These are phyloP conservation scores for Eupithecia subumbrata DNA, from an alignment of 2,888 invertebrate species.

Conservation along the genomic window DNA sequence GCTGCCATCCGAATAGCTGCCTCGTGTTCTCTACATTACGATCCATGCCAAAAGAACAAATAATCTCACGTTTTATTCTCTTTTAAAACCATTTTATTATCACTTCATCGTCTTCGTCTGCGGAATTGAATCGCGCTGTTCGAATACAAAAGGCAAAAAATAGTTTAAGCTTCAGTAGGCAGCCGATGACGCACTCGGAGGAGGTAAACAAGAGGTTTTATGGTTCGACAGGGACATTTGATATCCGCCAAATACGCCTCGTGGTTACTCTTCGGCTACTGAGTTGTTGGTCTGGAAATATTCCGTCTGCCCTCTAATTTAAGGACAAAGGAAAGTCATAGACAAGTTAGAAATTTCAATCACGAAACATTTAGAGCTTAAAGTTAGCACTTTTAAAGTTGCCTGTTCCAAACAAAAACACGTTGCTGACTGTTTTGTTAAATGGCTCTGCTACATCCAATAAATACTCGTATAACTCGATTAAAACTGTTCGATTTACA, in stretches of 20 bases:
- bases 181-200: slow-evolving; percentile 50
- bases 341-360: slow-evolving; percentile 26
- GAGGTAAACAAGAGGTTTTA: slow-evolving; percentile 59
- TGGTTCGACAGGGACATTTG: slow-evolving; percentile 49
- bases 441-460: background rate
- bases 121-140: slow-evolving; percentile 16
- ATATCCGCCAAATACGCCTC: slow-evolving; percentile 41
- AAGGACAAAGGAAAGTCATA: slow-evolving; percentile 44
- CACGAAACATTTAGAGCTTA: slow-evolving; percentile 3
- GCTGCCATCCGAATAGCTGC: slow-evolving; percentile 24
- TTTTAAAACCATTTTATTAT: slow-evolving; percentile 25
- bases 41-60: slow-evolving; percentile 9
- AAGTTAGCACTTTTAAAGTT: background rate
- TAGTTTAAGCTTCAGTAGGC: slow-evolving; percentile 32
- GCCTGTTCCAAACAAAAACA: background rate
- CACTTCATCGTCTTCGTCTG: slow-evolving; percentile 23
- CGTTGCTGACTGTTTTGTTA: background rate
- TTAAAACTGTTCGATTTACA: background rate
- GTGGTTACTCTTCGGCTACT: slow-evolving; percentile 29
- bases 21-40: slow-evolving; percentile 14
- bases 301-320: slow-evolving; percentile 52
- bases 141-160: slow-evolving; percentile 33
- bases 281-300: slow-evolving; percentile 40
- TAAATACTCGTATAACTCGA: background rate
- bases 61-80: slow-evolving; percentile 16